Evolutionary conservation across 2,797 vertebrate species (phyloP).

Genomic region (Mareca penelope): DNA sequence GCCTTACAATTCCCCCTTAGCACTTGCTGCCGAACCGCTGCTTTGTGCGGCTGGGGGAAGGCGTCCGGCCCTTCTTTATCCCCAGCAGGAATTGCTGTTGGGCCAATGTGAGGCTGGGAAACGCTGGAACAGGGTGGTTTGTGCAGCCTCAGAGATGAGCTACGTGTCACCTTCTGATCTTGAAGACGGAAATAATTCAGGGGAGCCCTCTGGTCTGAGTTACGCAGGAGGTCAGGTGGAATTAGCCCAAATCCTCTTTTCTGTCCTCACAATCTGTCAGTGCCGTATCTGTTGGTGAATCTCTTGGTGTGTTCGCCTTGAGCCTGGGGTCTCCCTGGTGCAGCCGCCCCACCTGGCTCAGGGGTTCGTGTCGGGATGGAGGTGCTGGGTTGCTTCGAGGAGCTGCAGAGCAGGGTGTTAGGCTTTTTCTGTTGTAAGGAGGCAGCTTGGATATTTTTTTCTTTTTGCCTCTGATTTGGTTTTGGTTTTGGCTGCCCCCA

Average conservation of each 20-base stretch:
- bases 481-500: not conserved
- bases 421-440: not conserved
- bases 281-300: not conserved
- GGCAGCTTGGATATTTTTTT: not conserved
- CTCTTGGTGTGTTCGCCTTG: not conserved
- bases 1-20: not conserved
- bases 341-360: not conserved
- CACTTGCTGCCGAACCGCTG: not conserved
- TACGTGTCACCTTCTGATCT: not conserved
- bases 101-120: not conserved
- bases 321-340: not conserved
- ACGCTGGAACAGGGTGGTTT: not conserved
- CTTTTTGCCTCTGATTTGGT: not conserved
- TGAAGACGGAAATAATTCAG: not conserved
- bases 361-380: not conserved
- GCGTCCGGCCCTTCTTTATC: not conserved
- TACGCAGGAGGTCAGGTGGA: not conserved
- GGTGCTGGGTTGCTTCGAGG: not conserved
- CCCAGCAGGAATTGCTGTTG: fast-evolving
- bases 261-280: not conserved
- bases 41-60: not conserved
- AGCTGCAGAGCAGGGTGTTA: not conserved
- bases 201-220: not conserved
- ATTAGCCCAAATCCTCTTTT: not conserved
- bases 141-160: not conserved